These are phyloP conservation scores for Channa maculata DNA, from an alignment of 2,113 vertebrate species.

Conservation along the genomic window DNA sequence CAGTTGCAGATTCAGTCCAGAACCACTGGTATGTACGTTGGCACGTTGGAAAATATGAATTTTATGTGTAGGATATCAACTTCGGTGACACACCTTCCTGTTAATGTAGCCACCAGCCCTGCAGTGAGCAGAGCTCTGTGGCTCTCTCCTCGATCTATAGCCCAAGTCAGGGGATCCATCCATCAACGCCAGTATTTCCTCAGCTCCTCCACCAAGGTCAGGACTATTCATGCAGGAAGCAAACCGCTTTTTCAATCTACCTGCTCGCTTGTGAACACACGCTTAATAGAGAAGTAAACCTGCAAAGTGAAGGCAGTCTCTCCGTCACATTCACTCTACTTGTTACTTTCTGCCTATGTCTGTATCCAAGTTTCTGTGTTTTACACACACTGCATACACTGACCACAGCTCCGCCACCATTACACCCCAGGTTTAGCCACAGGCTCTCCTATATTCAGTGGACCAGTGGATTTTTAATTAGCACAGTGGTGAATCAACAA, in stretches of 20 bases:
- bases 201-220: slow-evolving; percentile 59
- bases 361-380: slow-evolving; percentile 1
- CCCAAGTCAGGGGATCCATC: slow-evolving; percentile 51
- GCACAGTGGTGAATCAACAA: slow-evolving; percentile 60
- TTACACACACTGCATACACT: slow-evolving; percentile 15
- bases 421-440: slow-evolving; percentile 43
- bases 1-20: neutral
- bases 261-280: neutral
- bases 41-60: no score
- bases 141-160: slow-evolving; percentile 45
- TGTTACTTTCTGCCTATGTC: neutral
- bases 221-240: slow-evolving; percentile 30
- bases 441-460: slow-evolving; percentile 56
- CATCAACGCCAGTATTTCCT: slow-evolving; percentile 34
- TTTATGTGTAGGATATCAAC: neutral
- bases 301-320: neutral
- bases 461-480: slow-evolving; percentile 70
- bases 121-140: slow-evolving; percentile 36
- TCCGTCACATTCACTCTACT: neutral
- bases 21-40: neutral
- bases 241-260: slow-evolving; percentile 15
- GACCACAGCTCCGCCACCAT: slow-evolving; percentile 29
- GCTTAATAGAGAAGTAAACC: neutral
- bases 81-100: neutral
- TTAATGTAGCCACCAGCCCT: slow-evolving; percentile 7